A percentile compares a stretch with the other conserved stretches of the same genome.
Evolutionary conservation across 2,797 vertebrate genomes (phyloP).

Genomic region (Mustela erminea): DNA sequence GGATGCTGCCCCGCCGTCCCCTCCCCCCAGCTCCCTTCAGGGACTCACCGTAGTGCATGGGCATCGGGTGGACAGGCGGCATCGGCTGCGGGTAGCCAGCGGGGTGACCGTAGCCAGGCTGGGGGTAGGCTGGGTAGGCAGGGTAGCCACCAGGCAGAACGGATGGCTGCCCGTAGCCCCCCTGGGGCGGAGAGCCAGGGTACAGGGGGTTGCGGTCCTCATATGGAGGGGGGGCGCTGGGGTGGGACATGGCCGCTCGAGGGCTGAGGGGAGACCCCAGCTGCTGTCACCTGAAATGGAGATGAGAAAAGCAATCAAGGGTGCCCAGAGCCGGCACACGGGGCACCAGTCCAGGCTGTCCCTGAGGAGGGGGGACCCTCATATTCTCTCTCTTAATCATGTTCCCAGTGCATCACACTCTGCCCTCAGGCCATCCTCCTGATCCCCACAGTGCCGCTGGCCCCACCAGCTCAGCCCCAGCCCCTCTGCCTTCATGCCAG

Average conservation of each 20-base stretch:
- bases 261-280: slow-evolving; percentile 64
- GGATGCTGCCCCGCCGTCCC: neutral
- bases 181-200: slow-evolving; percentile 83
- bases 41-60: slow-evolving; percentile 87
- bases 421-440: neutral
- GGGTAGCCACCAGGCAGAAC: slow-evolving; percentile 81
- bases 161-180: slow-evolving; percentile 79
- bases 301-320: slow-evolving; percentile 19
- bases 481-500: neutral
- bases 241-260: slow-evolving; percentile 88
- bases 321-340: neutral
- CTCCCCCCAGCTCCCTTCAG: neutral
- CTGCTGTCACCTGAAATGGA: slow-evolving; percentile 69
- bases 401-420: neutral
- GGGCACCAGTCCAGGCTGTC: neutral
- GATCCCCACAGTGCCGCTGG: neutral
- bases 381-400: neutral
- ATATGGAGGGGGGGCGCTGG: slow-evolving; percentile 92
- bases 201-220: slow-evolving; percentile 92
- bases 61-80: slow-evolving; percentile 86
- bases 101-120: slow-evolving; percentile 85
- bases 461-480: neutral
- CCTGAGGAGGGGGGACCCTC: neutral
- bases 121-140: slow-evolving; percentile 88
- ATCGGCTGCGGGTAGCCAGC: slow-evolving; percentile 86